These are phyloP conservation scores for Jordanella pulchra DNA, from an alignment of 2,797 vertebrate genomes.

Conservation along the genomic window DNA sequence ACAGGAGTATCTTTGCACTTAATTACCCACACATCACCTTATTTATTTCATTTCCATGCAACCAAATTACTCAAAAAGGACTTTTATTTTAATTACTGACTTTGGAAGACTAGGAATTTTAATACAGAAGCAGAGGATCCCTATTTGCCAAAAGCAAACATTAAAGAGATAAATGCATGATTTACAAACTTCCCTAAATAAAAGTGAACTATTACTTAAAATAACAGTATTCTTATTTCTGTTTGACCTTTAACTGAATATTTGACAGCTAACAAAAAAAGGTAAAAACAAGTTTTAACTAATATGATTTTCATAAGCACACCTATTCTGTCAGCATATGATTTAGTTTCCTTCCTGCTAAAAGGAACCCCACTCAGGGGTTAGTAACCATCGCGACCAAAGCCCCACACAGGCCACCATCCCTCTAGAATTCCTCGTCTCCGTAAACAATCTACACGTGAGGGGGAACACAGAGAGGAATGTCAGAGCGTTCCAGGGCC, in stretches of 20 bases:
- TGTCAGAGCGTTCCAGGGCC: constrained; percentile 55
- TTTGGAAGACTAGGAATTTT: neutral
- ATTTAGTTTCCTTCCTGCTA: constrained; percentile 76
- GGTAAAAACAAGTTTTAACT: constrained; percentile 31
- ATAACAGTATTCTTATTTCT: neutral
- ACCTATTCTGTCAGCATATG: constrained; percentile 73
- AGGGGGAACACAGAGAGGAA: constrained; percentile 74
- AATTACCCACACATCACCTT: neutral
- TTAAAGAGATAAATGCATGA: neutral
- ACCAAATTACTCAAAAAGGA: neutral
- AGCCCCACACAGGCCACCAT: constrained; percentile 75
- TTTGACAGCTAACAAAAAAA: neutral
- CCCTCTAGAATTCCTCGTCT: constrained; percentile 80
- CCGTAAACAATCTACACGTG: constrained; percentile 81
- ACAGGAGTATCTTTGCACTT: neutral
- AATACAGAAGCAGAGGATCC: neutral
- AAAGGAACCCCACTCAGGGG: constrained; percentile 76
- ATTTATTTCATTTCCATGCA: neutral
- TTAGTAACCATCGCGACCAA: constrained; percentile 81
- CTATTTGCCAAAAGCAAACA: neutral
- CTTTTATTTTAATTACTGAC: neutral
- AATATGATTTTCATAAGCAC: constrained; percentile 54
- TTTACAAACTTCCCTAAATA: neutral
- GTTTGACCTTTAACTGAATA: neutral
- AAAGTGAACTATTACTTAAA: constrained; percentile 10